phyloP scores from a whole-genome alignment of 2,113 vertebrate species.

The Marcusenius ussheri region DNA sequence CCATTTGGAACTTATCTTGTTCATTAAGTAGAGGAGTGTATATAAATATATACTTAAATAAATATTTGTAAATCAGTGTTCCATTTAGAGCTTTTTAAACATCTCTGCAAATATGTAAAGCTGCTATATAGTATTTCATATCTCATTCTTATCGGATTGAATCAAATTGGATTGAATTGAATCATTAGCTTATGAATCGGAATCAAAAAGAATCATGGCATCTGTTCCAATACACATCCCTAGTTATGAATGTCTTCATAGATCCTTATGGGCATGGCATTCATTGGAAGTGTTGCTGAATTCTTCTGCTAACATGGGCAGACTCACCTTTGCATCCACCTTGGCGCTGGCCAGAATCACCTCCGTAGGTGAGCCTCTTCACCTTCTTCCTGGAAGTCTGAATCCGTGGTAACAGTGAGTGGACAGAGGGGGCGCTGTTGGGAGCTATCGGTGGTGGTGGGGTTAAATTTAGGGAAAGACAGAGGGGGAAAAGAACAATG shows the following conservation, averaged over 20 bases:
- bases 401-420: neutral
- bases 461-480: neutral
- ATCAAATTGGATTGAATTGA: neutral
- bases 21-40: too few species aligned
- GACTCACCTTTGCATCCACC: neutral
- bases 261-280: neutral
- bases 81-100: neutral
- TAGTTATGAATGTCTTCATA: neutral
- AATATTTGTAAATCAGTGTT: neutral
- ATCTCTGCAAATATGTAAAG: neutral
- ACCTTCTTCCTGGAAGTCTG: neutral
- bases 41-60: neutral
- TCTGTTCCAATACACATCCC: neutral
- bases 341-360: neutral
- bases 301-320: neutral
- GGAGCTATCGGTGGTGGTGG: neutral
- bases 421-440: neutral
- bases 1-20: too few species aligned
- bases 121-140: neutral
- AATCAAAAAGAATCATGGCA: neutral
- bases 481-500: neutral
- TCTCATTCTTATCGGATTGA: neutral
- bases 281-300: neutral
- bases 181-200: neutral
- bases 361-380: neutral